Conservation (phyloP, 2,797 vertebrate genomes). For the Cygnus olor region DNA sequence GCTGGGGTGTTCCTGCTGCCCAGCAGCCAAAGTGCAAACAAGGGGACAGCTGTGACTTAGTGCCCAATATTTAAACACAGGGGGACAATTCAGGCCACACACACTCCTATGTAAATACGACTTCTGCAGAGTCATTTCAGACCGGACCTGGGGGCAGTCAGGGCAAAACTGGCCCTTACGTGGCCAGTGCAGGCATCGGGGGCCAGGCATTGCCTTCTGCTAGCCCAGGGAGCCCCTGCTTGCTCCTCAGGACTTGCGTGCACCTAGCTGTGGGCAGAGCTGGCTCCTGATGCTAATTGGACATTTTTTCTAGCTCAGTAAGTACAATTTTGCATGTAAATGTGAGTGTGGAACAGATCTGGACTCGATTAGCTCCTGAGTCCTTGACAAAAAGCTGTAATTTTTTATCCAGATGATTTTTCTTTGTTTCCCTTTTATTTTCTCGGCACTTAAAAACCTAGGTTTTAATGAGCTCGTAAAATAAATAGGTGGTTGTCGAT, state of each 20-base stretch:
- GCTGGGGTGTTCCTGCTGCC: conserved; percentile 50
- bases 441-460: conserved; percentile 1
- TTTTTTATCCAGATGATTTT: conserved; percentile 68
- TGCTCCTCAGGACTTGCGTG: background rate
- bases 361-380: conserved; percentile 58
- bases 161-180: background rate
- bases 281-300: conserved; percentile 14
- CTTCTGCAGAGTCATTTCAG: conserved; percentile 20
- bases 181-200: background rate
- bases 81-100: conserved; percentile 57
- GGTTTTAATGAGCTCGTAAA: conserved; percentile 37
- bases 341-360: conserved; percentile 57
- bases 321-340: conserved; percentile 57
- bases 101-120: conserved; percentile 26
- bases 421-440: conserved; percentile 37
- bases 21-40: conserved; percentile 57
- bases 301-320: conserved; percentile 49
- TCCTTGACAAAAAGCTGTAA: conserved; percentile 61
- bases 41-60: conserved; percentile 56
- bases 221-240: background rate
- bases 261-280: background rate
- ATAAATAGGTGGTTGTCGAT: background rate
- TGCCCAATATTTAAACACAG: conserved; percentile 54
- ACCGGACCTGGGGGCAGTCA: background rate
- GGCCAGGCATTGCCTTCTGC: background rate